Percentiles rank a stretch among this genome's conserved stretches.
Evolutionary conservation across 2,797 vertebrate genomes (phyloP).

Genomic region (Leucoraja ocellata): DNA sequence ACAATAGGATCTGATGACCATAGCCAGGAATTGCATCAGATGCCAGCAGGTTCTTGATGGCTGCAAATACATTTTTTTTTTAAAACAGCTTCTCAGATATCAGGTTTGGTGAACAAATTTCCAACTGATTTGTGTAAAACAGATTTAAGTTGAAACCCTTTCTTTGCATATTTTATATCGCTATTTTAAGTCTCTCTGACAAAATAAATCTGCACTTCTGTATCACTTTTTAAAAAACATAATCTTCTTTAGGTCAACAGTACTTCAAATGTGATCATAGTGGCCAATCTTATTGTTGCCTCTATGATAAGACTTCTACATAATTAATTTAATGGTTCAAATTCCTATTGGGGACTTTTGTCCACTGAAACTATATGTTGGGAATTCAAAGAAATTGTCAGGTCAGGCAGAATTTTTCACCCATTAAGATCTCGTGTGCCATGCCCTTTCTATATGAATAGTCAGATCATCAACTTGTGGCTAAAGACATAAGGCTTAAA

Average conservation of each 20-base stretch:
- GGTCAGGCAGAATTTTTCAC: no score
- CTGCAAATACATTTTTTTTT: constrained; percentile 50
- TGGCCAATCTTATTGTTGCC: background rate
- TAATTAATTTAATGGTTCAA: background rate
- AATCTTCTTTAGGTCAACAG: no score
- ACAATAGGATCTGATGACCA: constrained; percentile 62
- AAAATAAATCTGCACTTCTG: background rate
- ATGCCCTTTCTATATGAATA: no score
- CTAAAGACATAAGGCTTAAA: no score
- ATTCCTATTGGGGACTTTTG: no score
- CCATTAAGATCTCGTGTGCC: no score
- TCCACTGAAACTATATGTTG: no score
- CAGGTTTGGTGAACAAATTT: background rate
- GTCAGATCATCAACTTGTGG: no score
- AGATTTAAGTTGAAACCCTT: background rate
- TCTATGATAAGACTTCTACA: background rate
- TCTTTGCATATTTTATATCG: background rate
- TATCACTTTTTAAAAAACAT: background rate
- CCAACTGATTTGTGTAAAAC: background rate
- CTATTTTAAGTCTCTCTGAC: background rate
- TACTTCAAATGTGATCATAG: no score
- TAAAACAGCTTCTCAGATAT: background rate
- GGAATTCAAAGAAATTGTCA: no score
- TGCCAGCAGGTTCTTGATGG: constrained; percentile 71
- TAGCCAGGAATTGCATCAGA: constrained; percentile 54